Base-by-base conservation (phyloP, 2,113 vertebrate species). In the Xyrauchen texanus region DNA sequence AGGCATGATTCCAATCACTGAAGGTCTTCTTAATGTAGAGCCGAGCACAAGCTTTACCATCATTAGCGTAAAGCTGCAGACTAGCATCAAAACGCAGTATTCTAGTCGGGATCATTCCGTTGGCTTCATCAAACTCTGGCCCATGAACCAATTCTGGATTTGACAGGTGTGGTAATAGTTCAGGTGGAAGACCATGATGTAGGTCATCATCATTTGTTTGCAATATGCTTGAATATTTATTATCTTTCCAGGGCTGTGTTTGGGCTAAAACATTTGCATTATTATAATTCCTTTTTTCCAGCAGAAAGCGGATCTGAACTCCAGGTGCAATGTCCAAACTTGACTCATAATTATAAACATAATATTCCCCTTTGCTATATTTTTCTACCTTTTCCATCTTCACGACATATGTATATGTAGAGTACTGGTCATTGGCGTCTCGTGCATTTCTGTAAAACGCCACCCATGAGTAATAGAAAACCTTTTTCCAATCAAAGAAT, bases 1-100 rank as follows among this genome's bases (percentile, higher is more conserved):
- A 79, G 4, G 1, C 2, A n/a, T 79, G 3, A 15, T 49, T 62
- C 77, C 77, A 70, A 4, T 62, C 16, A 4, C 4, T 34, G 8
- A 70, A 78, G 13, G 66, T 34, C 16, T 78, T 70, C 66, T 51
- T 61, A 58, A 79, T 61, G 16, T 63, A 70, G 46, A 79, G 57
- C n/a, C 58, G 67, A 52, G 67, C 57, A 42, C 46, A 46, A 44
- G 67, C 67, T 42, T 52, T n/a, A 13, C 77, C 57, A 0, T 71
- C 46, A 52, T 70, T 47, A 46, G 8, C 10, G 57, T 10, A 70
- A 2, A 79, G 77, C 57, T 79, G 57, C 7, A 79, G 55, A 21
- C 55, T 16, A 44, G 58, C 34, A 42, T 79, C 47, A 55, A 9
- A 70, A 0, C 3, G 4, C 5, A 4, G 0, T 13, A 64, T 75